Base-by-base conservation (phyloP, 2,797 vertebrate genomes). In the Liasis olivaceus region DNA sequence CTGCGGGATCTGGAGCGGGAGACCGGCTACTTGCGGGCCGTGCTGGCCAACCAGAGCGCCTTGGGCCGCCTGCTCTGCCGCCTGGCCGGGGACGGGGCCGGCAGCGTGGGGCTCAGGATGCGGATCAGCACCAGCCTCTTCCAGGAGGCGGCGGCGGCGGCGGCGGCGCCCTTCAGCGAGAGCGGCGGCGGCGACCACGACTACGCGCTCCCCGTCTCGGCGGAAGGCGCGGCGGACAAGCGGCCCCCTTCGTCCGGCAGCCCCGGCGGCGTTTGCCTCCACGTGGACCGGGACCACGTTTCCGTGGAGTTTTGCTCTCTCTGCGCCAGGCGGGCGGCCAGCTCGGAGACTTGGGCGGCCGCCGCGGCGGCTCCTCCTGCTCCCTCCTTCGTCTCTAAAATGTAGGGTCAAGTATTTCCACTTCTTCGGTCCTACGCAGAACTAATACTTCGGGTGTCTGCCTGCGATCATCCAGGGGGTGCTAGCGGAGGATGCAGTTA, bases 241-340 rank as follows among this genome's bases (percentile, higher is more conserved):
- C 72, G 26, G 86, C 31, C 13, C 11, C 2, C 1, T 1, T 69
- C 87, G 24, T 66, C 47, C 3, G 2, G 9, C 54, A 56, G 47
- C 91, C 54, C 96, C 89, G 98, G 98, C 60, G 99, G 99, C 81
- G 97, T 99, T 95, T 99, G 99, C 97, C 98, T 99, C 89, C 99
- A 99, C 93, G 99, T 99, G 97, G 99, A 99, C 97, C 98, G 98
- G 98, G 98, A 99, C 97, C 98, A 98, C 93, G 98, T 99, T 97
- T 99, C 99, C 91, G 99, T 99, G 98, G 99, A 99, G 98, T 99
- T 99, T 98, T 99, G 99, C 98, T 98, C 98, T 91, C 98, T 98
- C 93, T 99, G 99, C 97, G 98, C 99, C 95, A 98, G 98, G 97
- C 98, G 98, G 95, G 92, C 92, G 4, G 92, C 89, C 2, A 31